A percentile compares a stretch with the other conserved stretches of the same genome.
These are phyloP conservation scores for Drosophila littoralis DNA, from an alignment of 1,140 invertebrate species.

Conservation along the genomic window DNA sequence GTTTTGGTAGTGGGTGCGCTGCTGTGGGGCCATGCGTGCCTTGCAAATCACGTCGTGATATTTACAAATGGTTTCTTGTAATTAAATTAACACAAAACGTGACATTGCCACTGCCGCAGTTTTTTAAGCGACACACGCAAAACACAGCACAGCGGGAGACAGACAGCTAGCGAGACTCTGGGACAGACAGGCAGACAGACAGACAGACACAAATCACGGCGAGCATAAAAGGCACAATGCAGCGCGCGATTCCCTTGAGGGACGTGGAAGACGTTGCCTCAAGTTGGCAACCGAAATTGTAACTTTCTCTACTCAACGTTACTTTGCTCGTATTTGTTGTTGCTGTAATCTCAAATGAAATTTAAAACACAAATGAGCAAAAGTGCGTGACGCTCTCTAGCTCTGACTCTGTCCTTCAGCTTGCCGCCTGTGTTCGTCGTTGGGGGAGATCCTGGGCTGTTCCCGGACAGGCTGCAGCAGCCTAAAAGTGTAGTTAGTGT, in stretches of 20 bases:
- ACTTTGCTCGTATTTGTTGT: conserved; percentile 32
- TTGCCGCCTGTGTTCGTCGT: conserved; percentile 23
- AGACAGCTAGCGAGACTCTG: not conserved
- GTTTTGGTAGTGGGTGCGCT: not conserved
- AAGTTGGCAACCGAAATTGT: conserved; percentile 60
- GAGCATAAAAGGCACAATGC: conserved; percentile 58
- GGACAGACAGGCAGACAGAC: not conserved
- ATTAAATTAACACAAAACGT: conserved; percentile 83
- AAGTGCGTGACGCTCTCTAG: conserved; percentile 66
- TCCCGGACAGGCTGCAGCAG: conserved; percentile 38
- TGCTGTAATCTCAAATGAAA: conserved; percentile 68
- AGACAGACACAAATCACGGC: conserved; percentile 58
- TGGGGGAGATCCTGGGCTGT: conserved; percentile 36
- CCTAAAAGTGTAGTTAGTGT: conserved; percentile 63
- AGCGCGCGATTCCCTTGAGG: conserved; percentile 58
- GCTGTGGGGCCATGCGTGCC: conserved; percentile 51
- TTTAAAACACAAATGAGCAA: conserved; percentile 82
- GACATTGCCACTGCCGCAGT: conserved; percentile 81
- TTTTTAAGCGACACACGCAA: conserved; percentile 73
- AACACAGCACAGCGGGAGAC: conserved; percentile 24
- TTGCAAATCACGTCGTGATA: conserved; percentile 80
- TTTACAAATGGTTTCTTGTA: conserved; percentile 83
- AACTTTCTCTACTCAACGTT: conserved; percentile 65
- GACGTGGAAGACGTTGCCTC: conserved; percentile 50
- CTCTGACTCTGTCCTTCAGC: conserved; percentile 2